A percentile compares a stretch with the other conserved stretches of the same genome.
phyloP scores from a whole-genome alignment of 2,113 vertebrate species.

The Gorsachius goisagi region DNA sequence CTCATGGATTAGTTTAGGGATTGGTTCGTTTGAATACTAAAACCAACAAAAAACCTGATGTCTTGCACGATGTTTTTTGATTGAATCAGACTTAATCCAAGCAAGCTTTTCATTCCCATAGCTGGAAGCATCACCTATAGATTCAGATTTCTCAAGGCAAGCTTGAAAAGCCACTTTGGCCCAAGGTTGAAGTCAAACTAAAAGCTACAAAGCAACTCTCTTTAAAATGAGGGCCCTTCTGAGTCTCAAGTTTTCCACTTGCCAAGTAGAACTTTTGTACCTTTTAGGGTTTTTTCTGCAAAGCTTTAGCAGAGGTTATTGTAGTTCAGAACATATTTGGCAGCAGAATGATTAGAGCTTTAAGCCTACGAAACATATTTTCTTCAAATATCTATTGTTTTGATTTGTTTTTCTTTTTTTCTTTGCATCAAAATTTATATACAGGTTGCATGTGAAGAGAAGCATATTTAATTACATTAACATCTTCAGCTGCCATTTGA shows the following conservation, averaged over 20 bases:
- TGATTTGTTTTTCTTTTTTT: neutral
- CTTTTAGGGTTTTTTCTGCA: neutral
- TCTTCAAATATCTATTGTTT: neutral
- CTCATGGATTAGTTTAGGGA: neutral
- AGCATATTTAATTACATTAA: neutral
- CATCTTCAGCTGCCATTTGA: neutral
- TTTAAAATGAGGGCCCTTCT: neutral
- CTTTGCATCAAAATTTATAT: neutral
- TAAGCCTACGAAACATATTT: neutral
- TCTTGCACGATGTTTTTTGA: neutral
- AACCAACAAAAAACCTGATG: neutral
- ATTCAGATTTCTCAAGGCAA: neutral
- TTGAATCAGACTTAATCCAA: neutral
- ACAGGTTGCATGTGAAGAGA: neutral
- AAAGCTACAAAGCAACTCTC: neutral
- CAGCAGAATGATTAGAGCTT: neutral
- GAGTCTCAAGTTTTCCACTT: neutral
- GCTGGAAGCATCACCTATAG: neutral
- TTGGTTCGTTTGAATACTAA: neutral
- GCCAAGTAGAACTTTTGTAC: neutral
- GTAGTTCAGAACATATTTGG: neutral
- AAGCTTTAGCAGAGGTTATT: neutral
- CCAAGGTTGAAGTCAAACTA: neutral
- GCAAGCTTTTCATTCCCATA: neutral
- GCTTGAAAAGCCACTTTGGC: constrained; percentile 7